Base-by-base conservation (phyloP, 1,140 invertebrate genomes). In the Magallana ariakensis region DNA sequence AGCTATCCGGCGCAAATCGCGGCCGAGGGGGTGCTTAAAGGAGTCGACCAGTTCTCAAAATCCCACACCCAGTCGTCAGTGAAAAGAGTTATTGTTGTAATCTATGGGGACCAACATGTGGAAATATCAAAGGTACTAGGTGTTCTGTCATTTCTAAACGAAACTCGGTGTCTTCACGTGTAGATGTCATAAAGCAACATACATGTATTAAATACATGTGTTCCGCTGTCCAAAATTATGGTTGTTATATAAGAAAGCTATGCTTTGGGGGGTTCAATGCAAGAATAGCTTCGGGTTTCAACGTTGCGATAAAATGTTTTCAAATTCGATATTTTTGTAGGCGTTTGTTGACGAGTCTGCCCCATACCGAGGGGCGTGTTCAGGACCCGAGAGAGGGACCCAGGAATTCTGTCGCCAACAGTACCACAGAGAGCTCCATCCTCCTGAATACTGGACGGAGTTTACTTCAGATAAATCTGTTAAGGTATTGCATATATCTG, bases 381-480 rank as follows among this genome's bases (percentile, higher is more conserved):
- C 56, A 8, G 33, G 19, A 5, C 19, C 66, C 0, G 26, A 70
- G n/a, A 60, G 88, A 19, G 81, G 83, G 8, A 89, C 90, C 15
- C 85, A 80, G 22, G 84, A 87, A 11, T 91, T 58, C 22, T 89
- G 88, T 84, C n/a, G 75, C 46, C 58, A 89, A 16, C 87, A 87
- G 86, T 89, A 89, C 54, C 19, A 55, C 7, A 54, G 53, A n/a
- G 83, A 88, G 33, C 54, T 89, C 9, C 22, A 19, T 33, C 80
- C 90, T 1, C 90, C 90, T 4, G 8, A 16, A 22, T 86, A 86
- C 55, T 91, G 90, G 90, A 89, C 83, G n/a, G 58, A 84, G n/a
- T 91, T 83, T 60, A 86, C 55, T 0, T 75, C 75, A 16, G 22
- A 75, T n/a, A 88, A 88, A 70, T 83, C 83, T 53, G 87, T 89